Conservation (phyloP, 1,140 invertebrate genomes). For the Sitobion miscanthi region DNA sequence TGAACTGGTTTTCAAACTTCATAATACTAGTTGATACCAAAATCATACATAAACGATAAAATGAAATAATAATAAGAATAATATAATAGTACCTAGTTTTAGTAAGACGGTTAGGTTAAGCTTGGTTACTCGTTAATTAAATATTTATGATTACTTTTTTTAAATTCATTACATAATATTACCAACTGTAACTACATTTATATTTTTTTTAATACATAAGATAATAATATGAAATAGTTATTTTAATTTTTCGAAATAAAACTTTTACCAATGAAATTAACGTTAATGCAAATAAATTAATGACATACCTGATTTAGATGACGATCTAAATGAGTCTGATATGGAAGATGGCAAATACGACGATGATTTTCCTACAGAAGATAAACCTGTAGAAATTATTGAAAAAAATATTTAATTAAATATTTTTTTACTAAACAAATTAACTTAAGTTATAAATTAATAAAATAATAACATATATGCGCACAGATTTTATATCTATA, state of each 20-base stretch:
- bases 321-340: constrained; percentile 56
- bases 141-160: no score
- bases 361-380: constrained; percentile 56
- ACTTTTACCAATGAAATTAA: neutral
- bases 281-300: neutral
- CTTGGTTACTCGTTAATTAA: no score
- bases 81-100: no score
- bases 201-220: no score
- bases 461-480: neutral
- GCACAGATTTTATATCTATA: neutral
- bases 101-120: no score
- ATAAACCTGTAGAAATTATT: constrained; percentile 49
- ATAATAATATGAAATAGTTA: neutral
- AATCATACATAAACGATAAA: no score
- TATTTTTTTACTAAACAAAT: neutral
- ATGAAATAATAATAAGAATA: no score
- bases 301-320: constrained; percentile 57
- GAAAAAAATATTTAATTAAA: neutral
- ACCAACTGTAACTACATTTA: no score
- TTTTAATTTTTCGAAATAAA: neutral
- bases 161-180: no score
- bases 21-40: no score
- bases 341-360: constrained; percentile 57
- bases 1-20: no score
- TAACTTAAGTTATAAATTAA: neutral